Conservation (phyloP, 92 coral and sea anemone species). For the Virgularia gustaviana region DNA sequence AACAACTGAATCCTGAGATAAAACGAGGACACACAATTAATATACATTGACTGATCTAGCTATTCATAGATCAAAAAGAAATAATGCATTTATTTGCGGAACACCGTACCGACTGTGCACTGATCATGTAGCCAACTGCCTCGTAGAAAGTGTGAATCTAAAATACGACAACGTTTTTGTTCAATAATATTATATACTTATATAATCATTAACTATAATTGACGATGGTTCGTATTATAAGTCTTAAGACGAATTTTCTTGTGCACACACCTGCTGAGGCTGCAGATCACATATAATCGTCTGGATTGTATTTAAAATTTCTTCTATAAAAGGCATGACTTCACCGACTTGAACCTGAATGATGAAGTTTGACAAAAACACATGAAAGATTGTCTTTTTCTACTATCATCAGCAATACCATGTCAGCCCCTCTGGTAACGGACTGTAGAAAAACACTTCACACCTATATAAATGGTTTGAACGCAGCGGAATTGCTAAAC, state of each 20-base stretch:
- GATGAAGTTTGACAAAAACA: no score
- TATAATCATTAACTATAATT: not conserved
- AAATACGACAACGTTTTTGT: not conserved
- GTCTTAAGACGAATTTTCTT: not conserved
- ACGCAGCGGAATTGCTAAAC: no score
- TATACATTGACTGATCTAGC: not conserved
- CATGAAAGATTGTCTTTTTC: no score
- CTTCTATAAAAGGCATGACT: slow-evolving; percentile 98
- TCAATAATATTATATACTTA: not conserved
- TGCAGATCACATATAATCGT: slow-evolving; percentile 96
- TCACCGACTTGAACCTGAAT: slow-evolving; percentile 95
- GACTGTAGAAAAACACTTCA: no score
- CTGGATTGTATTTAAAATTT: slow-evolving; percentile 90
- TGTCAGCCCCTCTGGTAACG: no score
- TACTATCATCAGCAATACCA: no score
- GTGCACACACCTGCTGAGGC: slow-evolving; percentile 78
- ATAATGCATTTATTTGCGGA: no score
- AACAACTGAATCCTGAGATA: slow-evolving; percentile 83
- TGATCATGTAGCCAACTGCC: slow-evolving; percentile 99
- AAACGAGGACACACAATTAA: no score
- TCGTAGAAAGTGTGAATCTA: slow-evolving; percentile 97
- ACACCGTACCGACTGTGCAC: slow-evolving; percentile 88
- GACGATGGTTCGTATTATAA: not conserved
- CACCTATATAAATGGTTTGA: no score
- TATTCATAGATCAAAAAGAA: not conserved